Conservation (phyloP, 2,888 invertebrate genomes). For the Aleiodes testaceus region DNA sequence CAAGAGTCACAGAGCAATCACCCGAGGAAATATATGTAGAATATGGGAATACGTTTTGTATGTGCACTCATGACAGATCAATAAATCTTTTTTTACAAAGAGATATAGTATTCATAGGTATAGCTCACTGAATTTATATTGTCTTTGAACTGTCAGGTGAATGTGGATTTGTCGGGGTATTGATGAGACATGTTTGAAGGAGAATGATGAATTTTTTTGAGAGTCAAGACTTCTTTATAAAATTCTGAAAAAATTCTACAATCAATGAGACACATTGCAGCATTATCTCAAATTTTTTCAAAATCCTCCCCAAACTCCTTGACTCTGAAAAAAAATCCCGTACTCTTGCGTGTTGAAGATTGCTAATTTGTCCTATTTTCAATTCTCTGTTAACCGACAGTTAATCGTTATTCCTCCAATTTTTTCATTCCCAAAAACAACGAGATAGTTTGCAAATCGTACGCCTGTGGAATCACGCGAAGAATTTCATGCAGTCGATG, state of each 20-base stretch:
- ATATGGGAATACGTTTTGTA: not conserved
- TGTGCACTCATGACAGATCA: constrained; percentile 9
- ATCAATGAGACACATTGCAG: too few relatives aligned
- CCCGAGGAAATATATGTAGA: constrained; percentile 8
- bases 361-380: not conserved
- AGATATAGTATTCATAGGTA: constrained; percentile 11
- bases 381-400: not conserved
- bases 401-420: not conserved
- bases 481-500: not conserved
- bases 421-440: not conserved
- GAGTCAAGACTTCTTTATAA: not conserved
- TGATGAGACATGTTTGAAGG: not conserved
- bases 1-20: constrained; percentile 14
- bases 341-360: too few relatives aligned
- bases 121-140: not conserved
- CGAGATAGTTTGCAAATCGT: not conserved
- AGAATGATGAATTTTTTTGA: not conserved
- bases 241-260: not conserved
- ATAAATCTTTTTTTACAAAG: constrained; percentile 4
- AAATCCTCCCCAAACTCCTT: not conserved
- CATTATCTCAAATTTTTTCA: not conserved
- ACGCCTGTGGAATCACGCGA: not conserved
- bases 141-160: constrained; percentile 1
- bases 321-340: not conserved
- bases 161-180: not conserved